These are phyloP conservation scores for Schlechtendalia chinensis DNA, from an alignment of 1,140 invertebrate genomes.

Conservation along the genomic window DNA sequence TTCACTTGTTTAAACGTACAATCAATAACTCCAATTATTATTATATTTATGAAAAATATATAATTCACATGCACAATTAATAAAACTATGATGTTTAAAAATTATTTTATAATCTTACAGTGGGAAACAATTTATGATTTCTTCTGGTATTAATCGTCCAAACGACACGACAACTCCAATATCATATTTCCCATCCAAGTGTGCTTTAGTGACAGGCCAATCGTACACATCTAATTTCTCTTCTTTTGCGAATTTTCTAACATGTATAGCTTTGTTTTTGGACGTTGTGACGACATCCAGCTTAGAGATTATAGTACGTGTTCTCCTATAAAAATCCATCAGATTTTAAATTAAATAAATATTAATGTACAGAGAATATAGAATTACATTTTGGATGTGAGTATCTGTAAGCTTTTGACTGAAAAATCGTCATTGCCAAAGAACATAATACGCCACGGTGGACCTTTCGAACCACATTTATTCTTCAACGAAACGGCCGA, in stretches of 20 bases:
- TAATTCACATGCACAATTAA: neutral
- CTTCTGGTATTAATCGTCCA: slow-evolving; percentile 67
- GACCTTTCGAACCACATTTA: slow-evolving; percentile 48
- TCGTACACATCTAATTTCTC: slow-evolving; percentile 59
- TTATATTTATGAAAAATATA: too few species aligned
- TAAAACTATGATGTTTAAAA: neutral
- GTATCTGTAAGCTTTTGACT: slow-evolving; percentile 61
- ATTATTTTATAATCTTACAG: slow-evolving; percentile 58
- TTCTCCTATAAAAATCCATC: slow-evolving; percentile 54
- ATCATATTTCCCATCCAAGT: slow-evolving; percentile 59
- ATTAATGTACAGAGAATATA: slow-evolving; percentile 19
- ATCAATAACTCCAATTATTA: too few species aligned
- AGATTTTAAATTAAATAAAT: neutral
- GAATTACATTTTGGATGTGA: slow-evolving; percentile 53
- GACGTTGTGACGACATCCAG: slow-evolving; percentile 64
- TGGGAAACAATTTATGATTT: slow-evolving; percentile 65
- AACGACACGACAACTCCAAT: slow-evolving; percentile 72
- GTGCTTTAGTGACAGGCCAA: slow-evolving; percentile 61
- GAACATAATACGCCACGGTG: slow-evolving; percentile 64
- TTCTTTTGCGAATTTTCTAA: slow-evolving; percentile 58
- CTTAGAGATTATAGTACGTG: slow-evolving; percentile 55
- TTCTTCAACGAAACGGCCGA: neutral
- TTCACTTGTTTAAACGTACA: too few species aligned
- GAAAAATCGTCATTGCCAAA: slow-evolving; percentile 71
- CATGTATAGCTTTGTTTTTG: slow-evolving; percentile 54